Conservation (phyloP, 1,140 invertebrate species). For the Pseudomyrmex sp. region DNA sequence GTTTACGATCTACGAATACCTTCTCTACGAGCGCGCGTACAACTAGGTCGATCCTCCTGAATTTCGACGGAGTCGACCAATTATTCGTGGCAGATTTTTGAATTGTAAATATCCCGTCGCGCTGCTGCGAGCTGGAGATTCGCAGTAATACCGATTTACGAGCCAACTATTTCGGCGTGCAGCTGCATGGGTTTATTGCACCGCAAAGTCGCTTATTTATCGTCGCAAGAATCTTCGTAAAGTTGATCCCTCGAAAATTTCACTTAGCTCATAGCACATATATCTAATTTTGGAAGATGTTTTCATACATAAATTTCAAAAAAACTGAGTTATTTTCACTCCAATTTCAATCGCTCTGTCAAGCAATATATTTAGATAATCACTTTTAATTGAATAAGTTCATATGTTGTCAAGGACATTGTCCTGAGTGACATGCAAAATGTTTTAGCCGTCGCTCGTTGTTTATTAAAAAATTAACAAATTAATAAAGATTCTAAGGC, state of each 20-base stretch:
- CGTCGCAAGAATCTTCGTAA: constrained; percentile 63
- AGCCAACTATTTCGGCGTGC: constrained; percentile 57
- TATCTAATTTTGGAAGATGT: constrained; percentile 15
- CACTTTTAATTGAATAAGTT: too few relatives aligned
- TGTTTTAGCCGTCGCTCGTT: too few relatives aligned
- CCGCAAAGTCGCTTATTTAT: constrained; percentile 77
- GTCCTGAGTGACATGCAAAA: too few relatives aligned
- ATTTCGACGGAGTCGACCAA: constrained; percentile 51
- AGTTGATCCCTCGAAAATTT: constrained; percentile 73
- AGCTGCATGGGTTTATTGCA: constrained; percentile 46
- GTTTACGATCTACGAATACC: constrained; percentile 41
- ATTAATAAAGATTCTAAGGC: too few relatives aligned
- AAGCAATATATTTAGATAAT: too few relatives aligned
- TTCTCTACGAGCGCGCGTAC: neutral
- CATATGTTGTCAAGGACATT: too few relatives aligned
- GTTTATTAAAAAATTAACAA: too few relatives aligned
- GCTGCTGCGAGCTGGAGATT: constrained; percentile 29
- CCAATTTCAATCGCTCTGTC: too few relatives aligned
- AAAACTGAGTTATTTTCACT: too few relatives aligned
- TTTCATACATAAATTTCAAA: neutral
- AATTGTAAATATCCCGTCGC: constrained; percentile 35
- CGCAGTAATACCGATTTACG: constrained; percentile 58
- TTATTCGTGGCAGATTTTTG: constrained; percentile 58
- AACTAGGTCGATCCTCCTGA: constrained; percentile 17
- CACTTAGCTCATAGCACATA: neutral